phyloP scores from a whole-genome alignment of 1,140 invertebrate species.

The Odontomachus brunneus region DNA sequence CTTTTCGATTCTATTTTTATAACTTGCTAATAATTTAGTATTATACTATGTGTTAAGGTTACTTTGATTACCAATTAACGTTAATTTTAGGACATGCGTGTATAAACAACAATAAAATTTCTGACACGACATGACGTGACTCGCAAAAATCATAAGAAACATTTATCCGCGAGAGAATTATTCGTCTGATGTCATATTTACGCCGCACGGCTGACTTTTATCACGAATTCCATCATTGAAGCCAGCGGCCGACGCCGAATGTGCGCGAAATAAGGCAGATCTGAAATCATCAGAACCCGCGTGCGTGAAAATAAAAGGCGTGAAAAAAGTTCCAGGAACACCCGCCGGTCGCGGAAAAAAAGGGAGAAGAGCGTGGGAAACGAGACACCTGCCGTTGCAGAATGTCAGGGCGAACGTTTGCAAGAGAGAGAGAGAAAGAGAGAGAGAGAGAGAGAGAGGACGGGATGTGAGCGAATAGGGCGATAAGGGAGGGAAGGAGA shows the following conservation, averaged over 20 bases:
- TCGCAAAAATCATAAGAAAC: conserved; percentile 26
- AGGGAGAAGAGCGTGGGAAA: not conserved
- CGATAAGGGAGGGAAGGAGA: too few species aligned
- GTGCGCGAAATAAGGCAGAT: conserved; percentile 19
- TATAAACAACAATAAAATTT: conserved; percentile 36
- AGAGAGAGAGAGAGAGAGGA: not conserved
- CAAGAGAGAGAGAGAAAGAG: not conserved
- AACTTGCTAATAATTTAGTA: too few species aligned
- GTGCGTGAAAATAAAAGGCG: conserved; percentile 36
- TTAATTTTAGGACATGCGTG: conserved; percentile 37
- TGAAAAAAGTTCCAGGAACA: conserved; percentile 20
- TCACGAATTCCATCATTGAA: conserved; percentile 14
- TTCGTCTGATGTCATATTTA: conserved; percentile 19
- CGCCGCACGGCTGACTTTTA: conserved; percentile 9
- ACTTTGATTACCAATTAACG: conserved; percentile 5
- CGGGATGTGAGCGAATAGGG: too few species aligned
- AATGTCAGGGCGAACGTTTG: conserved; percentile 75
- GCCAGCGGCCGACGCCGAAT: not conserved
- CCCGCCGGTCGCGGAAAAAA: not conserved
- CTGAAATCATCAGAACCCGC: conserved; percentile 20
- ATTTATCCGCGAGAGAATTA: conserved; percentile 31
- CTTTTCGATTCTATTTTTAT: too few species aligned
- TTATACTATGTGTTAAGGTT: too few species aligned
- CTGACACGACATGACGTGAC: conserved; percentile 2
- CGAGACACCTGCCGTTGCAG: conserved; percentile 78